Percentiles rank a stretch among this genome's conserved stretches.
Conservation (phyloP, 2,113 vertebrate genomes). For the Myocastor coypus region DNA sequence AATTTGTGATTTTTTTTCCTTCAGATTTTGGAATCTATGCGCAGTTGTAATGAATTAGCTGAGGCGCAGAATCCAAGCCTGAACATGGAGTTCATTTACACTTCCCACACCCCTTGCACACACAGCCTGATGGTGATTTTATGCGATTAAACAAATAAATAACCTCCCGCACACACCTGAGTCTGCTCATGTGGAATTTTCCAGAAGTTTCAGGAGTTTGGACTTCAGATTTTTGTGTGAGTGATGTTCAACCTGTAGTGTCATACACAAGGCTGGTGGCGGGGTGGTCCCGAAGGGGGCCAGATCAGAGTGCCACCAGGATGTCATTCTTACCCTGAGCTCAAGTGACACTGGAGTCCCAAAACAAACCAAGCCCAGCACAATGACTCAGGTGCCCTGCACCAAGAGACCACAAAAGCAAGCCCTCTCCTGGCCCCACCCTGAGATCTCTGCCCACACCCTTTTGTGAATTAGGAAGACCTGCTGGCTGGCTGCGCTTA, state of each 20-base stretch:
- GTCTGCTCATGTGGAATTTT: neutral
- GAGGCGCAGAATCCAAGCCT: neutral
- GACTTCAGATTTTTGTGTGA: neutral
- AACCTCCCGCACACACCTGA: neutral
- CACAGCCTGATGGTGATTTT: neutral
- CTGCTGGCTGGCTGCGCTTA: neutral
- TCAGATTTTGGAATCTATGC: neutral
- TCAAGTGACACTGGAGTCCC: neutral
- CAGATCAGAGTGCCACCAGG: neutral
- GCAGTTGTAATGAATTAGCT: neutral
- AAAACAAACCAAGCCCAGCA: neutral
- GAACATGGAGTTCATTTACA: neutral
- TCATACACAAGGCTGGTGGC: fast-evolving
- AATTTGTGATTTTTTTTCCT: neutral
- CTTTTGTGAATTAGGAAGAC: neutral
- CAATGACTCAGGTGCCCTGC: neutral
- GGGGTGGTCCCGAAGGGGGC: too few relatives aligned
- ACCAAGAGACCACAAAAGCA: neutral
- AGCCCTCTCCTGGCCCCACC: neutral
- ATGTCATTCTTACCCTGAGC: neutral
- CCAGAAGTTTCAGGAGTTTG: neutral
- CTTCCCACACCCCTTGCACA: neutral
- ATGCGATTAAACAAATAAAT: neutral
- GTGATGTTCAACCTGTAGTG: too few relatives aligned
- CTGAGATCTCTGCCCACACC: neutral